Conservation (phyloP, 2,888 invertebrate species). For the Calliphora vomitoria region DNA sequence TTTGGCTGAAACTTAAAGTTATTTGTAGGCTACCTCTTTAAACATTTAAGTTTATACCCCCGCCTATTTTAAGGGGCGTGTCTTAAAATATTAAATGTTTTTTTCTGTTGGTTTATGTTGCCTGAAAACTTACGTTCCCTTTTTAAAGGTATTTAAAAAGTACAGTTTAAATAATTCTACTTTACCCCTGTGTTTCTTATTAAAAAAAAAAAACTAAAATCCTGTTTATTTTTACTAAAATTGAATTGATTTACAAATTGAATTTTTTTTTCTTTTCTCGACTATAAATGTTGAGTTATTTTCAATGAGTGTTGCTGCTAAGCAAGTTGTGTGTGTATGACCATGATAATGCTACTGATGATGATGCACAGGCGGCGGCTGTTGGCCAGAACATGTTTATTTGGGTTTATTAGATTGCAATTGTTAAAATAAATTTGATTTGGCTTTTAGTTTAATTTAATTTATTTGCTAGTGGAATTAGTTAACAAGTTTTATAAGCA, state of each 20-base stretch:
- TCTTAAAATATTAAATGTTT: too few species aligned
- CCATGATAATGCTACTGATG: constrained; percentile 29
- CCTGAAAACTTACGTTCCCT: too few species aligned
- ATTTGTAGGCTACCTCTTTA: too few species aligned
- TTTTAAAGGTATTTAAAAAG: not conserved
- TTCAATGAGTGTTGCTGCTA: constrained; percentile 24
- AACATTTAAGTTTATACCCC: too few species aligned
- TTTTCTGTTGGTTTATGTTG: too few species aligned
- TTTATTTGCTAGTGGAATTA: constrained; percentile 41
- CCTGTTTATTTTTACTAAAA: constrained; percentile 62
- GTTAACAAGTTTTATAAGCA: not conserved
- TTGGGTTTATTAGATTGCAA: constrained; percentile 69
- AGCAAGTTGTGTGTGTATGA: constrained; percentile 7
- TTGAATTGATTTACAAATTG: constrained; percentile 69
- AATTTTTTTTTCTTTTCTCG: constrained; percentile 36
- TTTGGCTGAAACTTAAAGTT: too few species aligned
- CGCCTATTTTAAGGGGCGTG: too few species aligned
- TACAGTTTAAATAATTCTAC: not conserved
- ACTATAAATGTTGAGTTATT: constrained; percentile 52
- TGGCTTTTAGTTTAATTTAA: constrained; percentile 74
- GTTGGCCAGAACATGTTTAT: constrained; percentile 66
- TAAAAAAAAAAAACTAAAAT: constrained; percentile 17
- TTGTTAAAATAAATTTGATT: constrained; percentile 73
- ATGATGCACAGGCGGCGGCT: constrained; percentile 34
- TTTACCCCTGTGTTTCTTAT: not conserved